Percentiles rank a stretch among this genome's conserved stretches.
Evolutionary conservation across 1,140 invertebrate genomes (phyloP).

Genomic region (Pemphigus obesinymphae): DNA sequence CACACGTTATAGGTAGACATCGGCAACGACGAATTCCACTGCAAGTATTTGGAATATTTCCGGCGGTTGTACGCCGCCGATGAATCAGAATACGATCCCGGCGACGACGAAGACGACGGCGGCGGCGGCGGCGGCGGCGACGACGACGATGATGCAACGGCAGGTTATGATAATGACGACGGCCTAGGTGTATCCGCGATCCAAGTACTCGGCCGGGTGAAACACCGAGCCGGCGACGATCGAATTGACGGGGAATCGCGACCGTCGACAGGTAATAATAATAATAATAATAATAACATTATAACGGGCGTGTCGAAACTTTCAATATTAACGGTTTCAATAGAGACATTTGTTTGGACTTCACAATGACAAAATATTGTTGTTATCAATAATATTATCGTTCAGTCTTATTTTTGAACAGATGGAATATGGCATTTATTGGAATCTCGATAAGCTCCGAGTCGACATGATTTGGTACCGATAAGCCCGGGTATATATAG

Average conservation of each 20-base stretch:
- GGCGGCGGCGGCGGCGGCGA: too few relatives aligned
- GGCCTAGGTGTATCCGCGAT: conserved; percentile 2
- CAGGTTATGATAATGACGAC: conserved; percentile 20
- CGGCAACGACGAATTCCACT: conserved; percentile 31
- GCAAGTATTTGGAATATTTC: conserved; percentile 37
- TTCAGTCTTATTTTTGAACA: too few relatives aligned
- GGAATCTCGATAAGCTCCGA: too few relatives aligned
- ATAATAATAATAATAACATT: too few relatives aligned
- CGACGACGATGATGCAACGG: not conserved
- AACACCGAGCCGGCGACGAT: not conserved
- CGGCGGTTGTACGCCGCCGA: conserved; percentile 9
- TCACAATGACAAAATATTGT: too few relatives aligned
- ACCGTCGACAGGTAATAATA: not conserved
- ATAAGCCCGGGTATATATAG: too few relatives aligned
- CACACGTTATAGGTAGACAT: conserved; percentile 11
- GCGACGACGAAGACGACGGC: not conserved
- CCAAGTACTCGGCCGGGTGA: conserved; percentile 18
- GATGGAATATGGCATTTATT: too few relatives aligned
- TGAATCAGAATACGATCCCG: not conserved
- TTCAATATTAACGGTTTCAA: too few relatives aligned
- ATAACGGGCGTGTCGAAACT: too few relatives aligned
- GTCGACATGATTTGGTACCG: too few relatives aligned
- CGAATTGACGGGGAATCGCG: not conserved
- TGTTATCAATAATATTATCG: too few relatives aligned
- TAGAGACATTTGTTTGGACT: too few relatives aligned